Evolutionary conservation across 2,888 invertebrate genomes (phyloP), one percentile per base, ranked within the genome.

Genomic region (Brenthis ino): DNA sequence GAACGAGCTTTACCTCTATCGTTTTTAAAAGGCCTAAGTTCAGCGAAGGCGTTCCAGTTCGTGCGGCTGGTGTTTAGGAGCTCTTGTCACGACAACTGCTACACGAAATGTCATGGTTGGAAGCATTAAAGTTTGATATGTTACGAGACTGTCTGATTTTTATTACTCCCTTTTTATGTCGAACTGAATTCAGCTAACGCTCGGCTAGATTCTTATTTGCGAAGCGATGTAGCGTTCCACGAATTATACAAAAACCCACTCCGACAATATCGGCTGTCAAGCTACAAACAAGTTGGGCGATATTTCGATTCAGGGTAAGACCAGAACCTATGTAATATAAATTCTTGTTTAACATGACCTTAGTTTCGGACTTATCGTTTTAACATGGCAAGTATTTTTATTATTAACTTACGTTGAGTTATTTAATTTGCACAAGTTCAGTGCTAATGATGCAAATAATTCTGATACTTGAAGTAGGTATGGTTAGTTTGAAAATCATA

Each of bases 71-170:
- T 58, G 71, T 24, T 72, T 65, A 72, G 70, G 69, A 57, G 70
- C 67, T 58, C 67, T 61, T 66, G 74, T 72, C 75, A 75, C 74
- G 75, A 61, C 33, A 69, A 63, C 66, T 57, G 55, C 66, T 69
- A 71, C 78, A 76, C 74, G 78, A 81, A 80, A 80, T 80, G 79
- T 80, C 79, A 79, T 69, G 78, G 79, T 70, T 75, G 74, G 64
- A 63, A 65, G 65, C 74, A 70, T 73, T 71, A 72, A 70, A 65
- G 58, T 57, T 33, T 68, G 37, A 63, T 68, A 72, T 65, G 71
- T 68, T 65, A 69, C 57, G 60, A 64, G 64, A 37, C 63, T 65
- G 68, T 69, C 65, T 55, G n/a, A 64, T 56, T 58, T 43, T 67
- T 63, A 67, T 72, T 66, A 69, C 67, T 72, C 72, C 65, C 64